Evolutionary conservation across 2,113 vertebrate species (phyloP).

Genomic region (Tenrec ecaudatus): DNA sequence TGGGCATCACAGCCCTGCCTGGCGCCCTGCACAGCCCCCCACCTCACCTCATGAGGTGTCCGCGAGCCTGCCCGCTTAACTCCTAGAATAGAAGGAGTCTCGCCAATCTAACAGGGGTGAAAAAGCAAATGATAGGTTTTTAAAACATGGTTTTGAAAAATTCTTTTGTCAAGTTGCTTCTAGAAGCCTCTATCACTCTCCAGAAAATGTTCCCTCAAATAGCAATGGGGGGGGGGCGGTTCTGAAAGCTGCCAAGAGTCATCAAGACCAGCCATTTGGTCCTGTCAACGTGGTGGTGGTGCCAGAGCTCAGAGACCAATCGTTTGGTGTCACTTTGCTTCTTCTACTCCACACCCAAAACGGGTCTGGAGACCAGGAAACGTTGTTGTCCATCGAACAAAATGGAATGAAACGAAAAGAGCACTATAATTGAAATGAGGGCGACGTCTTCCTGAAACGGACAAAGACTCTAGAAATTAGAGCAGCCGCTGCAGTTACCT

Average conservation of each 20-base stretch:
- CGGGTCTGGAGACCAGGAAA: background rate
- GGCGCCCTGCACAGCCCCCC: background rate
- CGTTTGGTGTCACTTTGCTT: slow-evolving; percentile 26
- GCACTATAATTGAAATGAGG: background rate
- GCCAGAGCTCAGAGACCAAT: slow-evolving; percentile 22
- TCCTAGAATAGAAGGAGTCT: background rate
- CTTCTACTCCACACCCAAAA: slow-evolving; percentile 4
- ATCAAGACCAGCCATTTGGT: background rate
- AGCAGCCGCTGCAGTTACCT: background rate
- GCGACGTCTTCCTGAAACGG: slow-evolving; percentile 17
- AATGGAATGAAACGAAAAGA: slow-evolving; percentile 33
- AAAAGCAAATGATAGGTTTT: background rate
- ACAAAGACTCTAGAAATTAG: background rate
- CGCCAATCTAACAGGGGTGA: background rate
- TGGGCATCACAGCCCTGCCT: background rate
- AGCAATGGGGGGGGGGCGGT: background rate
- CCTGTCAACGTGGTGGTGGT: background rate
- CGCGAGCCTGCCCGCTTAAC: background rate
- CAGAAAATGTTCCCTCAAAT: background rate
- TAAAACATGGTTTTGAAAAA: background rate
- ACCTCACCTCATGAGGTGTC: slow-evolving; percentile 7
- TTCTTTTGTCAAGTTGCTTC: background rate
- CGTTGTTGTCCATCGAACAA: background rate
- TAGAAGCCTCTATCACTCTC: background rate
- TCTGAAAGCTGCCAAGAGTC: background rate